Conservation (phyloP, 2,888 invertebrate species). For the Allygus modestus region DNA sequence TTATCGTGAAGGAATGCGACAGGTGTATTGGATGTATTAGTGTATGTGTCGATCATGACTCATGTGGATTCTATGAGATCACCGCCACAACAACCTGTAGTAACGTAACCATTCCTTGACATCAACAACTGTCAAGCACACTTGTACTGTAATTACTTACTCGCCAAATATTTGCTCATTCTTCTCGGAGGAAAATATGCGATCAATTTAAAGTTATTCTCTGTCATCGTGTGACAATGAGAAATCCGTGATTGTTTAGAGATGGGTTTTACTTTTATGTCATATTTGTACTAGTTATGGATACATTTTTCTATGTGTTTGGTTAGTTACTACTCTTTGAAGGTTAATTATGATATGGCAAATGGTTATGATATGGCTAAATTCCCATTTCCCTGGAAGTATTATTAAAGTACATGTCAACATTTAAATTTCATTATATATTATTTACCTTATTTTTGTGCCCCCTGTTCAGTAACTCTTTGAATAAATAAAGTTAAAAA, state of each 20-base stretch:
- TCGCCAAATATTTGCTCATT: conserved; percentile 2
- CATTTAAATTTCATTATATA: no score
- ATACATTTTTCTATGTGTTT: no score
- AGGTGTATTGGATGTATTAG: conserved; percentile 8
- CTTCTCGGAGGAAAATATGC: neutral
- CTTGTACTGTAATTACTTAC: neutral
- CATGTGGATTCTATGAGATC: conserved; percentile 30
- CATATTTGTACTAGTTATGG: no score
- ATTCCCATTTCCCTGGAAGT: no score
- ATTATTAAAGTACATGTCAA: no score
- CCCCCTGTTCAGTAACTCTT: no score
- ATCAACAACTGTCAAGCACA: conserved; percentile 18
- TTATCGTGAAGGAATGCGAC: conserved; percentile 1
- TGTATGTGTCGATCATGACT: conserved; percentile 14
- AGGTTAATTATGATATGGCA: no score
- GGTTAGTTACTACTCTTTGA: no score
- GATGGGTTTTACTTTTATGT: no score
- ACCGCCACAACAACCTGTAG: neutral
- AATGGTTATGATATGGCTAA: no score
- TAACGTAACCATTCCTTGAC: neutral
- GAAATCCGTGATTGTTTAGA: neutral
- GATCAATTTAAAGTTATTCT: neutral
- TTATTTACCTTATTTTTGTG: no score
- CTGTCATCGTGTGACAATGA: neutral
- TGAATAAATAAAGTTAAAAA: no score